A percentile compares a stretch with the other conserved stretches of the same genome.
Evolutionary conservation across 1,140 invertebrate genomes (phyloP).

Genomic region (Atta cephalotes): DNA sequence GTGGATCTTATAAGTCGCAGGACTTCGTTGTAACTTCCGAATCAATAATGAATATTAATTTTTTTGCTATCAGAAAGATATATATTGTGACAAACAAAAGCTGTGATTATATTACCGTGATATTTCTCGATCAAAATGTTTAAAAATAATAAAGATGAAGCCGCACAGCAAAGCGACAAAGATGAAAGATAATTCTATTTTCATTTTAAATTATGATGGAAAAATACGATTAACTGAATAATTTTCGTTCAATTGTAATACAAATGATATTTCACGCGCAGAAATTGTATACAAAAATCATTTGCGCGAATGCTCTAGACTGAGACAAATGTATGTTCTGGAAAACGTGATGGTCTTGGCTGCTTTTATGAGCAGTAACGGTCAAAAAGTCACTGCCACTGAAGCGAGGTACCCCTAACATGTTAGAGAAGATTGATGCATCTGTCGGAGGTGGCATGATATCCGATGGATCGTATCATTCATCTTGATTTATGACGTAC

Average conservation of each 20-base stretch:
- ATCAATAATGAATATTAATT: neutral
- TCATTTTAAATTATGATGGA: neutral
- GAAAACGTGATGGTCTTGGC: slow-evolving; percentile 29
- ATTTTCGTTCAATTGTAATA: neutral
- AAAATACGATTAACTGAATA: neutral
- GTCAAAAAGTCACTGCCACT: slow-evolving; percentile 71
- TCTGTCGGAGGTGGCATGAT: slow-evolving; percentile 55
- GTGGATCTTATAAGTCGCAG: slow-evolving; percentile 42
- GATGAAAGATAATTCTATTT: neutral
- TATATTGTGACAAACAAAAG: slow-evolving; percentile 19
- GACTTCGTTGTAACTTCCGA: slow-evolving; percentile 39
- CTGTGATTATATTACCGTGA: slow-evolving; percentile 28
- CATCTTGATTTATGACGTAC: slow-evolving; percentile 70
- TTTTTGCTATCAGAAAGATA: neutral
- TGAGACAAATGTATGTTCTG: slow-evolving; percentile 31
- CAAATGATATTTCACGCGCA: neutral
- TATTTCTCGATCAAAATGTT: slow-evolving; percentile 21
- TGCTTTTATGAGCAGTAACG: slow-evolving; percentile 53
- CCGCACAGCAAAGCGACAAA: neutral
- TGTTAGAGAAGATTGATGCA: slow-evolving; percentile 71
- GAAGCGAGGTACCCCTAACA: slow-evolving; percentile 40
- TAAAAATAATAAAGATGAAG: neutral
- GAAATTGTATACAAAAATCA: slow-evolving; percentile 17
- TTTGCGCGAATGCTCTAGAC: neutral
- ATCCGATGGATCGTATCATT: slow-evolving; percentile 69